Base-by-base conservation (phyloP, 2,797 vertebrate species). In the Orestias chungarensis region DNA sequence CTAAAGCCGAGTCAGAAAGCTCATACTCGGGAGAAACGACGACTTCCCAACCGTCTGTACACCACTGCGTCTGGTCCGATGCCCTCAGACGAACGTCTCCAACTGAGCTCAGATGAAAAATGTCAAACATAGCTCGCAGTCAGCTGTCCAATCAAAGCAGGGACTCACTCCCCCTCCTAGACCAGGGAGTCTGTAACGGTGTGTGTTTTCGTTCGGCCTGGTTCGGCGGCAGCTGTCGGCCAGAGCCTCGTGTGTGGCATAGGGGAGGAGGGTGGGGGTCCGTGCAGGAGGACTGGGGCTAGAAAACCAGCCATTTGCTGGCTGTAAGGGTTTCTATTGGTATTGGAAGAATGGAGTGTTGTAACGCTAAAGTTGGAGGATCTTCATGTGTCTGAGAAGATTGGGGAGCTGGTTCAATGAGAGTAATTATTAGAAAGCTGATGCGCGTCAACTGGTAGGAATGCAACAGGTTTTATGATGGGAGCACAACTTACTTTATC, bases 161-260 rank as follows among this genome's bases (percentile, higher is more conserved):
- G 83, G 75, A 76, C 50, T 29, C 40, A 11, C 66, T 47, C 54
- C 47, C 27, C 65, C 27, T 46, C 66, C 4, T 62, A 20, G 35
- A 78, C 86, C 83, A 82, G 75, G 76, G 87, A 85, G 82, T 83
- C 79, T 84, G 90, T 89, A 89, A 85, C 85, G 86, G 85, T 85
- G 88, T 84, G 87, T 91, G 92, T 94, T 94, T 93, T 93, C 88
- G 91, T 93, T 93, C 89, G 87, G 83, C 89, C 87, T 89, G 85
- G 91, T 92, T 82, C 69, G 77, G 86, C 92, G 91, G 92, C 94
- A 95, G 93, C 94, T 95, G 94, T 94, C 92, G 89, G 82, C 70
- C 68, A 49, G 80, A 71, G 87, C 90, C 91, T 90, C 89, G 91
- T 94, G 93, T 94, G 94, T 91, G 91, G 88, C 80, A 77, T 90